A percentile compares a stretch with the other conserved stretches of the same genome.
Conservation (phyloP, 1,140 invertebrate species). For the Trachymyrmex septentrionalis region DNA sequence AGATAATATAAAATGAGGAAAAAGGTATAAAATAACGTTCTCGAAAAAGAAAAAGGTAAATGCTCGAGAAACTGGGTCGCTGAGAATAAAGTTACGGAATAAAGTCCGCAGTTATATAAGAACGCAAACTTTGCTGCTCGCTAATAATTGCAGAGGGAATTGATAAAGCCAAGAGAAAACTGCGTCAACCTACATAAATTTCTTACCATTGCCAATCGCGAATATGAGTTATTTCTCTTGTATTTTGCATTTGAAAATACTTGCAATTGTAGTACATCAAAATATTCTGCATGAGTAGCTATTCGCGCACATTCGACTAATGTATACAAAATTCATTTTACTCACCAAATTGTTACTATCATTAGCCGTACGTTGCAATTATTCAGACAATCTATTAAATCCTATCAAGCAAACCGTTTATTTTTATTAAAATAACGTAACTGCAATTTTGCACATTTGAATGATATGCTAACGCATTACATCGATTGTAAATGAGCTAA, state of each 20-base stretch:
- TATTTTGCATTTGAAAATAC: constrained; percentile 15
- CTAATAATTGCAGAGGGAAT: constrained; percentile 4
- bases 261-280: not conserved
- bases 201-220: not conserved
- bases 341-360: not conserved
- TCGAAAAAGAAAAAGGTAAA: constrained; percentile 1
- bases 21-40: constrained; percentile 12
- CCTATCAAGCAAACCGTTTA: not conserved
- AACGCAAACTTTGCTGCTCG: not conserved
- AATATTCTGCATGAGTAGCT: not conserved
- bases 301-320: not conserved
- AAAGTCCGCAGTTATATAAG: constrained; percentile 11
- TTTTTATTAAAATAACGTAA: constrained; percentile 30
- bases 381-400: constrained; percentile 22
- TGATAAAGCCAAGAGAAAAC: constrained; percentile 7
- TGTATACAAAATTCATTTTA: constrained; percentile 15
- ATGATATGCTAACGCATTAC: constrained; percentile 22
- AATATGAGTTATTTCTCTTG: constrained; percentile 10
- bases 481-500: not conserved
- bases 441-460: constrained; percentile 18
- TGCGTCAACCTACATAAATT: not conserved
- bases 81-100: constrained; percentile 30
- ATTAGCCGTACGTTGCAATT: constrained; percentile 18
- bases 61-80: not conserved
- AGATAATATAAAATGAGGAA: constrained; percentile 22